These are phyloP conservation scores for Pluvialis apricaria DNA, from an alignment of 2,113 vertebrate genomes.

Conservation along the genomic window DNA sequence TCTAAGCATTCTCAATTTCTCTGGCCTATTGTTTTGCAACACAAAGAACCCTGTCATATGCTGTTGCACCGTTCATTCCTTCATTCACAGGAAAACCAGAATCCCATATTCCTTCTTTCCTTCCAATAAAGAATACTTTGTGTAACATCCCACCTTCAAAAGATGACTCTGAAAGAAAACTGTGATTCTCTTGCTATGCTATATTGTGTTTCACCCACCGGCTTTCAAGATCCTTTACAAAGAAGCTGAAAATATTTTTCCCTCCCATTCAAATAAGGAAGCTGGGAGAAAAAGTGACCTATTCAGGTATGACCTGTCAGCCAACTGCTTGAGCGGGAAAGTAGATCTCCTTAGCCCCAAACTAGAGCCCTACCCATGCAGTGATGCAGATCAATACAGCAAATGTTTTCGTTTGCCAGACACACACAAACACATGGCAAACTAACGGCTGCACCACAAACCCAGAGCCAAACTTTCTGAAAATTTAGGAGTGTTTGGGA, in stretches of 20 bases:
- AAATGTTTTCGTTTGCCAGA: not conserved
- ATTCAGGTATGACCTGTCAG: constrained; percentile 2
- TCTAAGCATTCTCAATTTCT: constrained; percentile 5
- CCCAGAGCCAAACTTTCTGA: not conserved
- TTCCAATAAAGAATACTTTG: constrained; percentile 38
- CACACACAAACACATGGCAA: not conserved
- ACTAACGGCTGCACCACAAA: not conserved
- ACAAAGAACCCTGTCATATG: not conserved
- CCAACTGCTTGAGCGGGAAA: not conserved
- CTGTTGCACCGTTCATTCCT: not conserved
- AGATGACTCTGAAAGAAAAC: constrained; percentile 19
- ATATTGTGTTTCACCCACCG: constrained; percentile 15
- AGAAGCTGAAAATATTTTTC: constrained; percentile 14
- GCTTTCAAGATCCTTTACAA: constrained; percentile 16
- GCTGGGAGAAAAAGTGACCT: not conserved
- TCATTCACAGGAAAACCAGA: constrained; percentile 7
- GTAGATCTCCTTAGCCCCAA: not conserved
- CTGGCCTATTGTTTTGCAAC: not conserved
- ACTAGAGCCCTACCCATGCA: not conserved
- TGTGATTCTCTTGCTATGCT: not conserved
- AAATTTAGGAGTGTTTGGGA: not conserved
- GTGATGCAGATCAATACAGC: not conserved
- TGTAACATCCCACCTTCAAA: constrained; percentile 25
- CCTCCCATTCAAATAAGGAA: not conserved
- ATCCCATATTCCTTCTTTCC: constrained; percentile 14